Percentiles rank a stretch among this genome's conserved stretches.
These are phyloP conservation scores for Euphonia xanthogaster DNA, from an alignment of 2,797 vertebrate genomes.

Conservation along the genomic window DNA sequence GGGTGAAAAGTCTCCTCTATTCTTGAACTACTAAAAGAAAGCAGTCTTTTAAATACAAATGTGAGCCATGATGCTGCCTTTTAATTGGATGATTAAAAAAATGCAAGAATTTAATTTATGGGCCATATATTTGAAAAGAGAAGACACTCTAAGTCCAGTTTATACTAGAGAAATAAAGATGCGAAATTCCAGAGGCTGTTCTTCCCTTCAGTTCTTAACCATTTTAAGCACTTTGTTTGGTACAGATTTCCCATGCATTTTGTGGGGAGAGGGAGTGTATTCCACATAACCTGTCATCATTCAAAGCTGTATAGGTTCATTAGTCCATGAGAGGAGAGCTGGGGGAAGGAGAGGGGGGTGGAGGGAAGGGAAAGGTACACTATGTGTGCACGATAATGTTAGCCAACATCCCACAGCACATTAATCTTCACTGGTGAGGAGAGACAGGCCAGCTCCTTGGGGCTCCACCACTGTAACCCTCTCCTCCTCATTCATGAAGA, in stretches of 20 bases:
- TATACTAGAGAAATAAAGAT: background rate
- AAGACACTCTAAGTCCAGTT: background rate
- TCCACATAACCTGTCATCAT: background rate
- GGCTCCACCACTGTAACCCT: background rate
- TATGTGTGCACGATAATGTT: background rate
- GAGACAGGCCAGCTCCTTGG: slow-evolving; percentile 29
- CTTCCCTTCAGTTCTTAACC: background rate
- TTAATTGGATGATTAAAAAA: background rate
- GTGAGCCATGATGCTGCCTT: background rate
- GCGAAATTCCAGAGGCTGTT: background rate
- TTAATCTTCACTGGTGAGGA: slow-evolving; percentile 33
- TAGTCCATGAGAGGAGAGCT: background rate
- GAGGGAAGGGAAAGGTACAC: background rate
- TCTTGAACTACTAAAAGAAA: background rate
- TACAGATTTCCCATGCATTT: background rate
- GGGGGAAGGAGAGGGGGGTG: background rate
- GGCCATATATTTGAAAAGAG: background rate
- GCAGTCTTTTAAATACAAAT: background rate
- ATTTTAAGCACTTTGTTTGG: background rate
- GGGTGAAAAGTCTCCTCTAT: background rate
- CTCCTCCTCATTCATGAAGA: slow-evolving; percentile 49
- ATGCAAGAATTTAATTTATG: background rate
- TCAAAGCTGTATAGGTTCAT: background rate
- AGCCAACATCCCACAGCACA: slow-evolving; percentile 22
- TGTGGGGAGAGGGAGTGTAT: background rate